phyloP scores from a whole-genome alignment of 2,888 invertebrate species.

The Eupithecia subumbrata region DNA sequence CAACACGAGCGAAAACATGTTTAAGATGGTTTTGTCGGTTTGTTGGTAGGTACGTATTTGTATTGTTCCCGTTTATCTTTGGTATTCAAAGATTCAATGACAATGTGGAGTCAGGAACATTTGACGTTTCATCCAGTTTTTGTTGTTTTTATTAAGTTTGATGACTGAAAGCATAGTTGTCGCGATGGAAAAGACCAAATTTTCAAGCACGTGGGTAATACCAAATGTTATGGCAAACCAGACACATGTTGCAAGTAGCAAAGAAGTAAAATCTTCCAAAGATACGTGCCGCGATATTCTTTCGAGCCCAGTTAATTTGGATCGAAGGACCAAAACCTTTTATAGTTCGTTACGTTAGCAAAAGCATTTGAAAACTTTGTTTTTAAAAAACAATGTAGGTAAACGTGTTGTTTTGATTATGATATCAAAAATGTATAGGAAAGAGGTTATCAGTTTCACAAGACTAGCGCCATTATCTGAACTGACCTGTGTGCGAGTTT shows the following conservation, averaged over 20 bases:
- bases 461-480: slow-evolving; percentile 33
- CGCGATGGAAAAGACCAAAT: background rate
- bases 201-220: background rate
- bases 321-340: slow-evolving; percentile 3
- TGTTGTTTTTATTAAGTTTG: background rate
- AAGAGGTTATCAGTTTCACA: slow-evolving; percentile 32
- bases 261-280: background rate
- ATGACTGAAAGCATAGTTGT: background rate
- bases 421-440: background rate
- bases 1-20: slow-evolving; percentile 60
- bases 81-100: slow-evolving; percentile 26
- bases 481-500: slow-evolving; percentile 29
- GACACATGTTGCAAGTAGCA: background rate
- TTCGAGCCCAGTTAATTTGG: background rate
- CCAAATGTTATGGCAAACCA: background rate
- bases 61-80: slow-evolving; percentile 36
- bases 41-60: slow-evolving; percentile 36
- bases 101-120: slow-evolving; percentile 2
- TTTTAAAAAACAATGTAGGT: background rate
- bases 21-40: slow-evolving; percentile 50
- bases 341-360: background rate
- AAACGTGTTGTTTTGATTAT: background rate
- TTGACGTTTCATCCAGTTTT: background rate
- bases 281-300: background rate
- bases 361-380: background rate